Conservation (phyloP, 2,113 vertebrate species). For the Conger conger region DNA sequence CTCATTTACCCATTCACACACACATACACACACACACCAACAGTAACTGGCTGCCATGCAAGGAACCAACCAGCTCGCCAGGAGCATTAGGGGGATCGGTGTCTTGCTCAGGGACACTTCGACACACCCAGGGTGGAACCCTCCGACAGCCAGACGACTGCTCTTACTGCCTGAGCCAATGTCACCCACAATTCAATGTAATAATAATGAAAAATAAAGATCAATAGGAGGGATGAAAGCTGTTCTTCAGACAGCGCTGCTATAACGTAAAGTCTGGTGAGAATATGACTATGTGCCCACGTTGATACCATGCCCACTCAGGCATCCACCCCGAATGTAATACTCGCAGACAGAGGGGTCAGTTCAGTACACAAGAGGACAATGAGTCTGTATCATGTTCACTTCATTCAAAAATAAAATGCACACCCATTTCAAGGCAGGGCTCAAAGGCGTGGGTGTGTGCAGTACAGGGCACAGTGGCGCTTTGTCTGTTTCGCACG, state of each 20-base stretch:
- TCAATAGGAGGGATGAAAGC: constrained; percentile 30
- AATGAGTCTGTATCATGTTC: background rate
- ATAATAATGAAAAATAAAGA: constrained; percentile 20
- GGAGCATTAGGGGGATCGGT: too few relatives aligned
- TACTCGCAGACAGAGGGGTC: background rate
- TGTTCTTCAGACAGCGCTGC: constrained; percentile 25
- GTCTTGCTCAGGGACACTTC: too few relatives aligned
- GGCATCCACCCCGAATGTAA: background rate
- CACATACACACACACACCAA: too few relatives aligned
- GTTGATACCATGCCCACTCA: background rate
- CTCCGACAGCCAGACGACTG: too few relatives aligned
- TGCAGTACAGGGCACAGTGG: background rate
- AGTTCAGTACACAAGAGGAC: background rate
- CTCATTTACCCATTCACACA: too few relatives aligned
- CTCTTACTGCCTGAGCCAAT: too few relatives aligned
- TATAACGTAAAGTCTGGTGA: background rate
- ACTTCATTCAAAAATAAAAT: background rate
- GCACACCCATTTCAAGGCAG: background rate
- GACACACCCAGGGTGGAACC: too few relatives aligned
- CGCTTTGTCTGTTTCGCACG: background rate
- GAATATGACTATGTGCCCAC: constrained; percentile 4
- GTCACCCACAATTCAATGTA: too few relatives aligned
- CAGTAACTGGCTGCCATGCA: too few relatives aligned
- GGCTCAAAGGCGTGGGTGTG: background rate
- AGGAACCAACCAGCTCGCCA: too few relatives aligned